phyloP scores from a whole-genome alignment of 2,888 invertebrate genomes.

The Neelides folsomi region DNA sequence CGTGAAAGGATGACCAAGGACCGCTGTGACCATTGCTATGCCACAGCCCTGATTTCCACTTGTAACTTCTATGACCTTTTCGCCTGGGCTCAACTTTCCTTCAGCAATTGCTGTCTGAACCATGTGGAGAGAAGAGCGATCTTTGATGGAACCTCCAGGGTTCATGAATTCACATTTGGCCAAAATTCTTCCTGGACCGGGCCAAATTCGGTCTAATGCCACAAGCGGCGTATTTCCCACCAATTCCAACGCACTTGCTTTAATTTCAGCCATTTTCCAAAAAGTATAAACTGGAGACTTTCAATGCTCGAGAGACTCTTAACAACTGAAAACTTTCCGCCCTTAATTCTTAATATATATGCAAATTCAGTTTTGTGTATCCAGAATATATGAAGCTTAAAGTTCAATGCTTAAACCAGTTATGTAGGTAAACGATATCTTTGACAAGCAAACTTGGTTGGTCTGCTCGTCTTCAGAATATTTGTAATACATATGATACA shows the following conservation, averaged over 20 bases:
- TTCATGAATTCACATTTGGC: constrained; percentile 21
- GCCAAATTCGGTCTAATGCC: constrained; percentile 18
- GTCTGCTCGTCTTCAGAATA: no score
- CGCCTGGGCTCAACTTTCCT: constrained; percentile 8
- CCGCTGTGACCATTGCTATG: constrained; percentile 15
- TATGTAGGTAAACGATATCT: no score
- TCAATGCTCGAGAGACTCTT: no score
- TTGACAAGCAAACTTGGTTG: no score
- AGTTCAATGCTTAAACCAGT: no score
- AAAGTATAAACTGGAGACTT: no score
- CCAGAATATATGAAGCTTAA: no score
- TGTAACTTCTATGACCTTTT: constrained; percentile 14
- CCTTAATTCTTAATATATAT: no score
- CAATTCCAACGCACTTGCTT: constrained; percentile 14
- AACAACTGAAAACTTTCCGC: no score
- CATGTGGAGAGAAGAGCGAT: constrained; percentile 14
- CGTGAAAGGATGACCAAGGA: constrained; percentile 12
- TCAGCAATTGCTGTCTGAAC: constrained; percentile 6
- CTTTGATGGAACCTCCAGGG: constrained; percentile 19
- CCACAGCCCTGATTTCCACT: constrained; percentile 23
- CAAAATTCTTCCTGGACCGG: constrained; percentile 15
- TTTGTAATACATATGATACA: no score
- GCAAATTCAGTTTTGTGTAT: no score
- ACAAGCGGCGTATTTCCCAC: constrained; percentile 18
- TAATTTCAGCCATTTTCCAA: constrained; percentile 9